Evolutionary conservation across 2,797 vertebrate genomes (phyloP).

Genomic region (Siniperca scherzeri): DNA sequence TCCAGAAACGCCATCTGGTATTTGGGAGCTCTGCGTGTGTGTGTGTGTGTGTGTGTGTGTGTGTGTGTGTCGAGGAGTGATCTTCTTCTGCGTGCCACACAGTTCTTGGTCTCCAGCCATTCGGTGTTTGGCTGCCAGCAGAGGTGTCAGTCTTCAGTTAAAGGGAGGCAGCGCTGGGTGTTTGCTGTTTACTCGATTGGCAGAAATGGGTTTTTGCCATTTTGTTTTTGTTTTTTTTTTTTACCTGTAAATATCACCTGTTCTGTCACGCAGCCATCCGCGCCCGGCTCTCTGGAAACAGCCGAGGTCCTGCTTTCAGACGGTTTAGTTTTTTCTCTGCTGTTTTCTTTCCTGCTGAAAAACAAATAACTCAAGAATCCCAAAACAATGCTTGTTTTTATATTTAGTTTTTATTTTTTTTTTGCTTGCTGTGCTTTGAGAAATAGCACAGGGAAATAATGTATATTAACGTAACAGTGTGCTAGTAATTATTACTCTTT

Average conservation of each 20-base stretch:
- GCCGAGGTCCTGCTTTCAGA: background rate
- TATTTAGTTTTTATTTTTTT: too few relatives aligned
- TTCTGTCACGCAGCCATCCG: slow-evolving; percentile 44
- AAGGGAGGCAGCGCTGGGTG: slow-evolving; percentile 68
- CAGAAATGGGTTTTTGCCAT: slow-evolving; percentile 78
- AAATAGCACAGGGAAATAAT: too few relatives aligned
- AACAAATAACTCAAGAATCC: background rate
- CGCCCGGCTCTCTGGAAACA: too few relatives aligned
- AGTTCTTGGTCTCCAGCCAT: slow-evolving; percentile 95
- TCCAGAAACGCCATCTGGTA: slow-evolving; percentile 98
- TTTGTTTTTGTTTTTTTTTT: slow-evolving; percentile 29
- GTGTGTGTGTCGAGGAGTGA: slow-evolving; percentile 83
- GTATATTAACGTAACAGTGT: too few relatives aligned
- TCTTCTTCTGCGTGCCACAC: slow-evolving; percentile 89
- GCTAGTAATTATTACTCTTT: background rate
- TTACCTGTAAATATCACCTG: slow-evolving; percentile 68
- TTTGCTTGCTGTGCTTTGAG: too few relatives aligned
- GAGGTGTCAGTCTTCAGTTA: slow-evolving; percentile 95
- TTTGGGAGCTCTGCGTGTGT: slow-evolving; percentile 84
- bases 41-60: slow-evolving; percentile 55
- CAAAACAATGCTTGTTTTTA: background rate
- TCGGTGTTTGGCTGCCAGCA: slow-evolving; percentile 93
- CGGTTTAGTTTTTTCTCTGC: background rate
- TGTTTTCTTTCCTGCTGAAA: background rate
- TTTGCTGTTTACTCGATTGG: slow-evolving; percentile 72